A percentile compares a stretch with the other conserved stretches of the same genome.
Evolutionary conservation across 2,113 vertebrate genomes (phyloP).

Genomic region (Anolis carolinensis): DNA sequence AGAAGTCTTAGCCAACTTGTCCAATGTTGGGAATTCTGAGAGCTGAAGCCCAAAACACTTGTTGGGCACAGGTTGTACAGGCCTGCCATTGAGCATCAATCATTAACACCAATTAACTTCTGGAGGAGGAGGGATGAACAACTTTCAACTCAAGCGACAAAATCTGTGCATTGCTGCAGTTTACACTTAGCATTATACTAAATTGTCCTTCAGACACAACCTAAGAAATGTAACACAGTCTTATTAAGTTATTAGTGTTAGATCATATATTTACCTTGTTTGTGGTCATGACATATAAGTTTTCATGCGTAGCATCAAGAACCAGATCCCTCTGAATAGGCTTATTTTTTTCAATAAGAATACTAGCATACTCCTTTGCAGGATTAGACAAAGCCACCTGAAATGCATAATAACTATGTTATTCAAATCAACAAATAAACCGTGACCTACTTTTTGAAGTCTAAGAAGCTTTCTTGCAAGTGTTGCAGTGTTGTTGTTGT

Average conservation of each 20-base stretch:
- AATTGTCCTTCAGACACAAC: not conserved
- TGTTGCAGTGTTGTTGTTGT: not conserved
- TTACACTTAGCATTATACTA: not conserved
- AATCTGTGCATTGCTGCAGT: not conserved
- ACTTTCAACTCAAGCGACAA: not conserved
- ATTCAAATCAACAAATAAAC: not conserved
- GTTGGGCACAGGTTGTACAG: too few species aligned
- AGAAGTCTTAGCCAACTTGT: too few species aligned
- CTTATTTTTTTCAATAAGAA: constrained; percentile 75
- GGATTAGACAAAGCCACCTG: constrained; percentile 81
- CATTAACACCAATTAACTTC: not conserved
- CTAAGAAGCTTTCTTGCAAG: not conserved
- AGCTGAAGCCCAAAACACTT: too few species aligned
- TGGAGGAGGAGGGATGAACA: too few species aligned
- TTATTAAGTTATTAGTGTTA: fast-evolving
- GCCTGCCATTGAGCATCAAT: not conserved
- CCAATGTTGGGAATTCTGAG: too few species aligned
- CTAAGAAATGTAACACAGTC: constrained; percentile 4
- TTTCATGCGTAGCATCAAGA: constrained; percentile 77
- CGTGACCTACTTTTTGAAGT: not conserved
- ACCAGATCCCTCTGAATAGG: constrained; percentile 87
- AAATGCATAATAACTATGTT: constrained; percentile 19
- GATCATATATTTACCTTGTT: constrained; percentile 80
- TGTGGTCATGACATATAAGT: constrained; percentile 89
- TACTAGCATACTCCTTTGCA: constrained; percentile 77